phyloP scores from a whole-genome alignment of 2,888 invertebrate genomes.

The Himalopsyche anomala region DNA sequence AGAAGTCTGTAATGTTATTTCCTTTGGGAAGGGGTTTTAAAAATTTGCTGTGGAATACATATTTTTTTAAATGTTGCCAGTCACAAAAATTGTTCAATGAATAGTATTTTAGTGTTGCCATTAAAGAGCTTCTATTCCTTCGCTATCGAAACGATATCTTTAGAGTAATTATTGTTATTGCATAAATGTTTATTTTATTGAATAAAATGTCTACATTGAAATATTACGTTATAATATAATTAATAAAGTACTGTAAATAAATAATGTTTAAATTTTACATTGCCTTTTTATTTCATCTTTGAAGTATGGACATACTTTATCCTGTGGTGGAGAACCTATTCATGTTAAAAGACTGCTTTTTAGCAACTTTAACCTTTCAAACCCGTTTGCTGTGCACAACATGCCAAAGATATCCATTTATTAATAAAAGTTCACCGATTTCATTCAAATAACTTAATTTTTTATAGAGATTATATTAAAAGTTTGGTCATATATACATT shows the following conservation, averaged over 20 bases:
- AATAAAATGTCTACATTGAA: conserved; percentile 18
- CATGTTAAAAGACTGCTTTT: too few relatives aligned
- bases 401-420: too few relatives aligned
- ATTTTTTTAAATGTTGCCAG: background rate
- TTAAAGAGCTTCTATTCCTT: background rate
- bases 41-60: background rate
- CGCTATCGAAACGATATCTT: background rate
- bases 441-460: too few relatives aligned
- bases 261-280: background rate
- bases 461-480: too few relatives aligned
- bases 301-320: too few relatives aligned
- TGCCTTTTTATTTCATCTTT: too few relatives aligned
- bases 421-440: too few relatives aligned
- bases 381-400: too few relatives aligned
- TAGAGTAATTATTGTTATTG: background rate
- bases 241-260: background rate
- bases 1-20: background rate
- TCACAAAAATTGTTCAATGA: background rate
- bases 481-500: too few relatives aligned
- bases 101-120: background rate
- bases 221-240: background rate
- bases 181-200: conserved; percentile 26
- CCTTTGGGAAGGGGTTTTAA: background rate
- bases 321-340: too few relatives aligned
- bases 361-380: too few relatives aligned